Percentiles rank a stretch among this genome's conserved stretches.
Conservation (phyloP, 2,888 invertebrate species). For the Epicampocera succincta region DNA sequence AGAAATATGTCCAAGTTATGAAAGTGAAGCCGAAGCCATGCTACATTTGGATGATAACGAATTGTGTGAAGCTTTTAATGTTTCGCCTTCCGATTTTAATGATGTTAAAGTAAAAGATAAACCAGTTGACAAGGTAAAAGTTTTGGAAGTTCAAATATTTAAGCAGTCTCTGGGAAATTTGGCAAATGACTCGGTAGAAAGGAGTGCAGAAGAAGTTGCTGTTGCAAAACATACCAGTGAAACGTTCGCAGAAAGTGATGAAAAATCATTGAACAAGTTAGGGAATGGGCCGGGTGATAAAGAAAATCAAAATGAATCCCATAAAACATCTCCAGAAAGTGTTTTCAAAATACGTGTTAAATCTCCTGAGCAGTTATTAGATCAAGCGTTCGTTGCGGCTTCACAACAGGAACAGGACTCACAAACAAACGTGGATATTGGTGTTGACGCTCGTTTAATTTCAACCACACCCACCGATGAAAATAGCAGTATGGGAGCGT, state of each 20-base stretch:
- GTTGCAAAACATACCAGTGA: background rate
- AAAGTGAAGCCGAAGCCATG: background rate
- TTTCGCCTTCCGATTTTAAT: background rate
- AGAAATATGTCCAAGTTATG: background rate
- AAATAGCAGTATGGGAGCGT: constrained; percentile 73
- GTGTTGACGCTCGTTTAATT: constrained; percentile 39
- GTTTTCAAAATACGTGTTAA: constrained; percentile 56
- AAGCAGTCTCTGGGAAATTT: background rate
- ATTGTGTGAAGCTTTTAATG: background rate
- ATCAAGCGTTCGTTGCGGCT: background rate
- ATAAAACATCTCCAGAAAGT: constrained; percentile 11
- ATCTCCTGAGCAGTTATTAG: constrained; percentile 34
- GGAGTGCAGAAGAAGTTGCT: background rate
- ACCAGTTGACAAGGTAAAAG: background rate
- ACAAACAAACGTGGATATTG: constrained; percentile 14
- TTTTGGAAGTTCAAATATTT: background rate
- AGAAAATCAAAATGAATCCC: background rate
- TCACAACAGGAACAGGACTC: constrained; percentile 38
- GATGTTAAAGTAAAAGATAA: background rate
- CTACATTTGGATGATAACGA: background rate
- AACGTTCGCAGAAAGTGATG: background rate
- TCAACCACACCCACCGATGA: constrained; percentile 72
- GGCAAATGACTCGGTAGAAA: background rate
- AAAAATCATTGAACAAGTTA: background rate
- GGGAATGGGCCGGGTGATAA: background rate